Percentiles rank a stretch among this genome's conserved stretches.
Conservation (phyloP, 2,113 vertebrate species). For the Psittacula cyanocephala region DNA sequence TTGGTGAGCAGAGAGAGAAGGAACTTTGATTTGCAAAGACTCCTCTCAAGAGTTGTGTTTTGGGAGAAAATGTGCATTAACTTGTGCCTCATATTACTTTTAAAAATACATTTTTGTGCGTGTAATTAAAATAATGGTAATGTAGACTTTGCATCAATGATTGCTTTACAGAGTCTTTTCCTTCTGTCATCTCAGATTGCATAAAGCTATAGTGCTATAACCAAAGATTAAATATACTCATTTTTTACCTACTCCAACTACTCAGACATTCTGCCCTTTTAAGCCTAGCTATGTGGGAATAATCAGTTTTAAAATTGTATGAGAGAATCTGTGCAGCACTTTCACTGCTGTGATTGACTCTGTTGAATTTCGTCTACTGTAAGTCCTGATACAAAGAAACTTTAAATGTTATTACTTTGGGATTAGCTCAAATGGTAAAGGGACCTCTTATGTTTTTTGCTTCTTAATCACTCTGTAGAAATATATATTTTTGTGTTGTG, state of each 20-base stretch:
- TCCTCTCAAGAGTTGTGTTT: not conserved
- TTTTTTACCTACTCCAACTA: not conserved
- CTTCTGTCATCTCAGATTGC: not conserved
- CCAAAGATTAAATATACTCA: not conserved
- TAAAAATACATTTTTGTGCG: not conserved
- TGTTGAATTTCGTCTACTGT: not conserved
- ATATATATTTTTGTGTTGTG: not conserved
- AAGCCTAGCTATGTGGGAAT: not conserved
- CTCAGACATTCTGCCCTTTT: not conserved
- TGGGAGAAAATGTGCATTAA: fast-evolving
- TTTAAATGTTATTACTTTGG: not conserved
- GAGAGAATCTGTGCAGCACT: not conserved
- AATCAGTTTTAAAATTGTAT: not conserved
- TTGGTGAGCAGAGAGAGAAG: not conserved
- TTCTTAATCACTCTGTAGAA: not conserved
- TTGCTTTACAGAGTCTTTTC: not conserved
- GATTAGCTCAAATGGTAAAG: not conserved
- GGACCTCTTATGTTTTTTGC: not conserved
- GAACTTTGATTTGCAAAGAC: not conserved
- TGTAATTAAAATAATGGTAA: not conserved
- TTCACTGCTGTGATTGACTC: not conserved
- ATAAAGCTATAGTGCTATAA: not conserved
- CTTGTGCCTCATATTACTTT: not conserved
- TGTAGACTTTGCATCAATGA: not conserved
- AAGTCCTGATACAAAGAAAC: not conserved